A percentile compares a stretch with the other conserved stretches of the same genome.
Conservation (phyloP, 1,140 invertebrate genomes). For the Drosophila simulans region DNA sequence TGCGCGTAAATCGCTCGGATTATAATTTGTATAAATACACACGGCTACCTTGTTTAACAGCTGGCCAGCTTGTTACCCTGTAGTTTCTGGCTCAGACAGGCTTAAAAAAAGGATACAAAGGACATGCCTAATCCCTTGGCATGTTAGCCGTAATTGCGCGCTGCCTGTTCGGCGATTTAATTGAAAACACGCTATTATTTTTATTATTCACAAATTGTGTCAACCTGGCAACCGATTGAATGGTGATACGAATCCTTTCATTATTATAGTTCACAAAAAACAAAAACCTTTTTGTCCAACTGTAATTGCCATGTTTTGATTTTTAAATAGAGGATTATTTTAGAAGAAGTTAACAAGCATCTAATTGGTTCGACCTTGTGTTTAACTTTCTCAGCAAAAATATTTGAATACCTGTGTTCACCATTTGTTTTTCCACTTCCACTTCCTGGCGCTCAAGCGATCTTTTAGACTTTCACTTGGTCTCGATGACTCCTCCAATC, state of each 20-base stretch:
- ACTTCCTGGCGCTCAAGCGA: constrained; percentile 3
- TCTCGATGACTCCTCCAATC: constrained; percentile 8
- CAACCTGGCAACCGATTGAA: background rate
- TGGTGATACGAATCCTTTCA: too few species aligned
- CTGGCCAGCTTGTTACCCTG: constrained; percentile 17
- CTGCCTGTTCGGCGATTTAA: constrained; percentile 23
- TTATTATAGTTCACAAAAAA: too few species aligned
- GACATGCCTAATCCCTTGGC: constrained; percentile 19
- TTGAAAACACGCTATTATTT: constrained; percentile 12
- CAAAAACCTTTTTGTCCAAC: too few species aligned
- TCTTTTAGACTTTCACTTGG: constrained; percentile 4
- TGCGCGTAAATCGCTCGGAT: constrained; percentile 39
- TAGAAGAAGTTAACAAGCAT: background rate
- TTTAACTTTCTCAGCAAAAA: too few species aligned
- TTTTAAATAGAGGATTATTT: too few species aligned
- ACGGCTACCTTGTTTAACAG: constrained; percentile 22
- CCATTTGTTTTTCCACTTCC: background rate
- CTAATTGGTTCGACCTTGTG: background rate
- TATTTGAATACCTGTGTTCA: too few species aligned
- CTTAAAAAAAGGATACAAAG: constrained; percentile 25
- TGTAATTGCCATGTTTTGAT: too few species aligned
- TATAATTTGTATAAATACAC: constrained; percentile 34
- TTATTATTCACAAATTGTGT: background rate
- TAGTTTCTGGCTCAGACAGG: constrained; percentile 45
- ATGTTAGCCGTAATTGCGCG: constrained; percentile 17